These are phyloP conservation scores for Xenentodon cancila DNA, from an alignment of 2,797 vertebrate species.

Conservation along the genomic window DNA sequence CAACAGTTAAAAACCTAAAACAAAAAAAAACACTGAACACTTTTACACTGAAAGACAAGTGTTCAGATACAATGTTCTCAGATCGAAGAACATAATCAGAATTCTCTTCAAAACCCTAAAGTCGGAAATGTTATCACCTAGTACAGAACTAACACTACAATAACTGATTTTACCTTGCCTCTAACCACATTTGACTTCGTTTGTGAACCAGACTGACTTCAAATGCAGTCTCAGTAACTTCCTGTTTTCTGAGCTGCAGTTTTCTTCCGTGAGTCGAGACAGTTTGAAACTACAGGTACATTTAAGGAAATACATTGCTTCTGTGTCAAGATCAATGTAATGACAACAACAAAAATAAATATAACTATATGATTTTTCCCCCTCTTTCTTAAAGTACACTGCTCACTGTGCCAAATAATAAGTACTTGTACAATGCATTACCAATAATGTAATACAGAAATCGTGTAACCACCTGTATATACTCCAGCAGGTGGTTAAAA, in stretches of 20 bases:
- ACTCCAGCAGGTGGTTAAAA: background rate
- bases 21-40: no score
- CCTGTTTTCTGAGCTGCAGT: slow-evolving; percentile 81
- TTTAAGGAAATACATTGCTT: slow-evolving; percentile 47
- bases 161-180: background rate
- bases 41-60: background rate
- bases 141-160: background rate
- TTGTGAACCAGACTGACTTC: slow-evolving; percentile 16
- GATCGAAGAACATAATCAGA: background rate
- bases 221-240: slow-evolving; percentile 73
- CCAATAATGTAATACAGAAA: background rate
- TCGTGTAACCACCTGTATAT: background rate
- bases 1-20: background rate
- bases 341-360: background rate
- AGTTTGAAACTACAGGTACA: slow-evolving; percentile 75
- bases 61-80: background rate
- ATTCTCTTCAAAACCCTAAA: background rate
- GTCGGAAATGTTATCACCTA: background rate
- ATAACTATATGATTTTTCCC: no score
- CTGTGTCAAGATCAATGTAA: background rate
- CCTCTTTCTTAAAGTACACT: no score
- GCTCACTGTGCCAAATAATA: background rate
- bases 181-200: slow-evolving; percentile 4
- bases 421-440: background rate
- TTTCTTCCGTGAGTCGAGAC: slow-evolving; percentile 72